These are phyloP conservation scores for Periophthalmus magnuspinnatus DNA, from an alignment of 2,797 vertebrate genomes.

Conservation along the genomic window DNA sequence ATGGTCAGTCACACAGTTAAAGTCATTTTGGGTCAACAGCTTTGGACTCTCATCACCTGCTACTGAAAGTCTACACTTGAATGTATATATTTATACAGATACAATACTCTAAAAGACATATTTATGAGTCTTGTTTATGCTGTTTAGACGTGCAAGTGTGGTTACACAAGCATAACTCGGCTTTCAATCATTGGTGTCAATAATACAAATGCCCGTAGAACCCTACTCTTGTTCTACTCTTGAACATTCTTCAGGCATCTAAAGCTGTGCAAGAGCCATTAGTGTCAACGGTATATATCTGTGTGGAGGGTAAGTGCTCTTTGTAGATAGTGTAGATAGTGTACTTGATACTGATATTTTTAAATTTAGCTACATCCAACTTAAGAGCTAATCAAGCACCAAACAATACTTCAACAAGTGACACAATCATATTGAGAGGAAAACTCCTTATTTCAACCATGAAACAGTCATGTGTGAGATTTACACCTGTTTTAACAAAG, in stretches of 20 bases:
- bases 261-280: neutral
- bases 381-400: neutral
- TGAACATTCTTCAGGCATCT: neutral
- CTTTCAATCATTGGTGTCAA: neutral
- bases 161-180: neutral
- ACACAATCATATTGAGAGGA: neutral
- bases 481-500: neutral
- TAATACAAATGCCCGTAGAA: neutral
- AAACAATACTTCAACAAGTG: neutral
- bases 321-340: neutral
- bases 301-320: neutral
- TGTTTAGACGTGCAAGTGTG: neutral
- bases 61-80: neutral
- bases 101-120: neutral
- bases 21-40: conserved; percentile 69
- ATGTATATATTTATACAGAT: neutral
- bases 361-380: neutral
- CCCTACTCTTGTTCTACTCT: neutral
- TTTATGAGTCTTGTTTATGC: neutral
- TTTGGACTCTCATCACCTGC: conserved; percentile 57
- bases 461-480: neutral
- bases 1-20: conserved; percentile 83
- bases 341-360: neutral
- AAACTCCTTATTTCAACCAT: neutral
- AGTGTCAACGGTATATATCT: neutral